Conservation (phyloP, 2,113 vertebrate genomes). For the Alaudala cheleensis region DNA sequence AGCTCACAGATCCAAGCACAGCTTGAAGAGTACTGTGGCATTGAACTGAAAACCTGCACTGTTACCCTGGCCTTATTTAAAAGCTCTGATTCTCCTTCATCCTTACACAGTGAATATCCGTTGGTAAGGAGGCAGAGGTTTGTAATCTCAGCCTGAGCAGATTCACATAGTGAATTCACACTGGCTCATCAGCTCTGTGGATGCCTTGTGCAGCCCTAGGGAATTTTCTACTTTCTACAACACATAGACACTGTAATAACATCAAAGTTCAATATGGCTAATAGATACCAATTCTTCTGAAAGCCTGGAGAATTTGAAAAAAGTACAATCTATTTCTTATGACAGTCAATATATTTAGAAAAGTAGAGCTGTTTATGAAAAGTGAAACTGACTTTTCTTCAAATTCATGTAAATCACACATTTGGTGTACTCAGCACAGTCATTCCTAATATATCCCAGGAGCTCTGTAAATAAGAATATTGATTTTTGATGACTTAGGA, state of each 20-base stretch:
- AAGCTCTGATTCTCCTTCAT: neutral
- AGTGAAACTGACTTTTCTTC: neutral
- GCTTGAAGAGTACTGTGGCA: neutral
- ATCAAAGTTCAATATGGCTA: neutral
- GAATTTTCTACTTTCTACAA: neutral
- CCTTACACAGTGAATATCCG: accelerated
- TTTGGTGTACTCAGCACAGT: neutral
- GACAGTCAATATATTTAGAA: neutral
- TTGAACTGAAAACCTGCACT: neutral
- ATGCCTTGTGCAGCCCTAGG: neutral
- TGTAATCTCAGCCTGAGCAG: neutral
- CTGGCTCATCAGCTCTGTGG: neutral
- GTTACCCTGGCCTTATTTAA: neutral
- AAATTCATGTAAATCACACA: neutral
- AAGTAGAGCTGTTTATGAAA: neutral
- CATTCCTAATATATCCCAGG: neutral
- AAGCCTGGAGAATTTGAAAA: neutral
- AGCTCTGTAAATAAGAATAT: neutral
- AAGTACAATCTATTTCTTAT: neutral
- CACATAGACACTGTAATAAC: neutral
- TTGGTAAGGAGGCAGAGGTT: neutral
- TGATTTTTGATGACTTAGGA: neutral
- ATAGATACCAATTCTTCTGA: neutral
- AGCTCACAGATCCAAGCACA: neutral
- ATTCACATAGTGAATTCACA: neutral